Evolutionary conservation across 1,140 invertebrate species (phyloP).

Genomic region (Hycleus cichorii): DNA sequence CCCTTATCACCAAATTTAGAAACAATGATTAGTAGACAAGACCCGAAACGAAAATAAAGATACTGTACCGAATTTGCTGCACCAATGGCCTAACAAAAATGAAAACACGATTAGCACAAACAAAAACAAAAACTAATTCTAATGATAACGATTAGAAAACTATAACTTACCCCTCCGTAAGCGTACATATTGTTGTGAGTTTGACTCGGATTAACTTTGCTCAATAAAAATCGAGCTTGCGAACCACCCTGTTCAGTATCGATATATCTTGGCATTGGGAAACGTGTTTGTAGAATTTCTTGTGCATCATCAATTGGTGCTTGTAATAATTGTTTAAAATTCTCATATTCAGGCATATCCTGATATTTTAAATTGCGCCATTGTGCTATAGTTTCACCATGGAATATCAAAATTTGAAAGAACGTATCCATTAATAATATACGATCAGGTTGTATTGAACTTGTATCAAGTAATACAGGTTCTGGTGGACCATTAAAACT

Average conservation of each 20-base stretch:
- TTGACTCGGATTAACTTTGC: slow-evolving; percentile 98
- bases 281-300: slow-evolving; percentile 89
- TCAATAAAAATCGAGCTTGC: slow-evolving; percentile 93
- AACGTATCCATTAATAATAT: slow-evolving; percentile 99
- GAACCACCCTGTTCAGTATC: slow-evolving; percentile 98
- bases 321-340: slow-evolving; percentile 92
- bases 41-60: slow-evolving; percentile 16
- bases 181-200: slow-evolving; percentile 99
- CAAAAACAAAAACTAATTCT: not conserved
- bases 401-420: slow-evolving; percentile 99
- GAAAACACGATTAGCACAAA: slow-evolving; percentile 18
- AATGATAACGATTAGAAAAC: not conserved
- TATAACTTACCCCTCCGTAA: slow-evolving; percentile 76
- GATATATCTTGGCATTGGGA: slow-evolving; percentile 98
- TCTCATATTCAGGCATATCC: slow-evolving; percentile 93
- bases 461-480: slow-evolving; percentile 94
- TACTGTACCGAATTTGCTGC: slow-evolving; percentile 30
- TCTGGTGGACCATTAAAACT: slow-evolving; percentile 96
- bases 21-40: too few species aligned
- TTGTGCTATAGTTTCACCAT: slow-evolving; percentile 97
- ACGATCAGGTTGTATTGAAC: slow-evolving; percentile 92
- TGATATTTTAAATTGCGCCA: slow-evolving; percentile 95
- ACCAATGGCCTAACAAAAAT: slow-evolving; percentile 28
- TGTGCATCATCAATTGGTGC: slow-evolving; percentile 96
- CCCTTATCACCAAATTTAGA: too few species aligned